Base-by-base conservation (phyloP, 2,888 invertebrate species). In the Pardosa pseudoannulata region DNA sequence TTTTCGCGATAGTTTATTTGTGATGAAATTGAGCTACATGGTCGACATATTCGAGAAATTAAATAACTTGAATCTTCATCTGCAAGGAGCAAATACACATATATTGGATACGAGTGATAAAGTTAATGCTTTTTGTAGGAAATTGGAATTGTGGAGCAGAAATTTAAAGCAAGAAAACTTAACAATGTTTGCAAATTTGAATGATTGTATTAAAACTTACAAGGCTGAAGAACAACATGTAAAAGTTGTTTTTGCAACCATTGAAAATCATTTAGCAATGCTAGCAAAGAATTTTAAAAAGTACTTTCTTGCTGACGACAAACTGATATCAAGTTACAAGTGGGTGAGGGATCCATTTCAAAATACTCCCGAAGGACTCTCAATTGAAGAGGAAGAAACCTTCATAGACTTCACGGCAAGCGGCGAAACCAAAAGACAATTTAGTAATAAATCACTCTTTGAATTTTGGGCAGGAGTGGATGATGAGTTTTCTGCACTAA, bases 81-180 rank as follows among this genome's bases (percentile, higher is more conserved):
- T 79, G 0, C 64, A 79, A 62, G 79, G 62, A 62, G 71, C 62
- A 70, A 79, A 79, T 79, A 79, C 64, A 71, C 71, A 64, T 79
- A 64, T 71, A 41, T 79, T 79, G 71, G 71, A 79, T 71, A 79
- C 64, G 71, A 79, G 23, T 79, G 79, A 79, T 64, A 79, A 79
- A 41, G 46, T 41, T 72, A 71, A 72, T 79, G 64, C 28, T 80
- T 80, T 80, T 80, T 67, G 73, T 50, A 74, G 50, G 13, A 74
- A 80, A 80, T 65, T 75, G 64, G 75, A 75, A 75, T 75, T 75
- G 75, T 75, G 75, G 75, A 75, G 75, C 75, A 75, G 75, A 75
- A 75, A 75, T 75, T 75, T 75, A 75, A 75, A 75, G 41, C 75
- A 67, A 75, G 67, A 67, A 67, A 75, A 28, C 41, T 46, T 76